Evolutionary conservation across 2,888 invertebrate genomes (phyloP), one percentile per base, ranked within the genome.

Genomic region (Tribolium freemani): DNA sequence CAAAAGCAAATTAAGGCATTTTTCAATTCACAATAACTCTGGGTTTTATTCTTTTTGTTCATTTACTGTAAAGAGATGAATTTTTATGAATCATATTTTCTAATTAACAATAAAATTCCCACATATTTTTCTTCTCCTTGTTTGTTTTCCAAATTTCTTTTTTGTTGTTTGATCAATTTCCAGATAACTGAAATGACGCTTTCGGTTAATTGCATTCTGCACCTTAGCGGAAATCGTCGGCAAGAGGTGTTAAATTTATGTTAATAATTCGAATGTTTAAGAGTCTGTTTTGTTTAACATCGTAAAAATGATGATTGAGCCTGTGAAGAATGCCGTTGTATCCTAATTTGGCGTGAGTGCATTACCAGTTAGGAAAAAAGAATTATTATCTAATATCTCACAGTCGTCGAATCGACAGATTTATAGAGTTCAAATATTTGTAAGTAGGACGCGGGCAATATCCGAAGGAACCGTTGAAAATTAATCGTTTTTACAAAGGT

Each of bases 311-410:
- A 63, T 63, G 63, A 51, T 63, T 51, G 46, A 63, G 50, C 13
- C 26, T 13, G 26, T 51, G 20, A 54, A 56, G 66, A 66, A 66
- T 66, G 56, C 38, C 20, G 56, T 53, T 56, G 66, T 66, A 45
- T 31, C 61, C 66, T 56, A 66, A 56, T 56, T 66, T 56, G 66
- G 66, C 46, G 8, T 11, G 46, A 56, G 66, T 54, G 66, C 66
- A 66, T 46, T 66, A 66, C 66, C 51, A 45, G 44, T 8, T 38
- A 38, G 38, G n/a, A 38, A 38, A 45, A 63, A 58, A 63, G 56
- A 66, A 56, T 66, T 57, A 68, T 68, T 68, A 68, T 68, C 68
- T 68, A 68, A 68, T 50, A 68, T 53, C 50, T 58, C 68, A 50
- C 50, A 57, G 54, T 38, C 46, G 56, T 54, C 46, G 44, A 64